A percentile compares a stretch with the other conserved stretches of the same genome.
These are phyloP conservation scores for Lamellibrachia satsuma DNA, from an alignment of 2,888 invertebrate species.

Conservation along the genomic window DNA sequence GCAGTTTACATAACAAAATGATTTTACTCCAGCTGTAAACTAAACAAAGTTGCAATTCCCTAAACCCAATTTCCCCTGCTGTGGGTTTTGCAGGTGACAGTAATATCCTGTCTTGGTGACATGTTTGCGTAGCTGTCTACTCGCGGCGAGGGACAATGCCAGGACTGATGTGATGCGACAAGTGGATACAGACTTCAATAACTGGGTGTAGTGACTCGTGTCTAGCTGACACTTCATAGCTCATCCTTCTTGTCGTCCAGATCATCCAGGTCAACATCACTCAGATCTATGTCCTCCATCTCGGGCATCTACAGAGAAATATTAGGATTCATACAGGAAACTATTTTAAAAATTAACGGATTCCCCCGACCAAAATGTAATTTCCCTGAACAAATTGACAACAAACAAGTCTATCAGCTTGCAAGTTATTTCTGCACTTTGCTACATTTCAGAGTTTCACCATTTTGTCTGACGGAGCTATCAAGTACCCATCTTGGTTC, in stretches of 20 bases:
- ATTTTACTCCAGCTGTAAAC: background rate
- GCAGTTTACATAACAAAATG: background rate
- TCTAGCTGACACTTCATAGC: conserved; percentile 38
- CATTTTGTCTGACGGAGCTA: too few species aligned
- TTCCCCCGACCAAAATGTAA: too few species aligned
- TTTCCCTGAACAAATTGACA: too few species aligned
- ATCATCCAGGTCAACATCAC: conserved; percentile 82
- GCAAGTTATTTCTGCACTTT: too few species aligned
- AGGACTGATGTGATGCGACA: background rate
- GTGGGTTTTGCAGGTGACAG: background rate
- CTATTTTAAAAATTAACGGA: too few species aligned
- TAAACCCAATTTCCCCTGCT: background rate
- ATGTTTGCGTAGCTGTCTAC: background rate
- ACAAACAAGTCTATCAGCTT: too few species aligned
- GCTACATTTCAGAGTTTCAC: too few species aligned
- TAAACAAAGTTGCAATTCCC: background rate
- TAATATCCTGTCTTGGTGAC: background rate
- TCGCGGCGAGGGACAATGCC: background rate
- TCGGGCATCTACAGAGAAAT: conserved; percentile 52
- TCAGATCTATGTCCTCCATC: conserved; percentile 89
- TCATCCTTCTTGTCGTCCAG: conserved; percentile 48
- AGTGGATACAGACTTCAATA: background rate
- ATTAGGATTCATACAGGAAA: background rate
- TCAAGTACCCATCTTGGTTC: too few species aligned
- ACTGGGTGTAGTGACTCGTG: background rate